Evolutionary conservation across 2,888 invertebrate species (phyloP).

Genomic region (Synergus umbraculus): DNA sequence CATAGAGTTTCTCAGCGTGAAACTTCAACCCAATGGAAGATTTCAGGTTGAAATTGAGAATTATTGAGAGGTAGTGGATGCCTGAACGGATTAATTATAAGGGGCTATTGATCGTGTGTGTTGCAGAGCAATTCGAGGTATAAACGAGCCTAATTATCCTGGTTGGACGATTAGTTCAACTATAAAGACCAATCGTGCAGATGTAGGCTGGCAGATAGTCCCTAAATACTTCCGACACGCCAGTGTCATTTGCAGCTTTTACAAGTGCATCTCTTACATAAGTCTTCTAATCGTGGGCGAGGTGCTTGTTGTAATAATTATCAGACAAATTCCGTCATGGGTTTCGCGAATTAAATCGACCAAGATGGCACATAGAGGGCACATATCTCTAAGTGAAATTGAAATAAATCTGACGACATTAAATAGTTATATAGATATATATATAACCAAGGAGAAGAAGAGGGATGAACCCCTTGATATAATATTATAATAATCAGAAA

Average conservation of each 20-base stretch:
- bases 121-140: conserved; percentile 15
- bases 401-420: too few species aligned
- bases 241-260: conserved; percentile 52
- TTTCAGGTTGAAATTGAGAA: neutral
- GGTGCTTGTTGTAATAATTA: conserved; percentile 27
- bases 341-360: neutral
- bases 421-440: too few species aligned
- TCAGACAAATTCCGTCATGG: conserved; percentile 13
- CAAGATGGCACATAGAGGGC: too few species aligned
- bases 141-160: conserved; percentile 51
- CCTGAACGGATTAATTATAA: neutral
- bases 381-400: too few species aligned
- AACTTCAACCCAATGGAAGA: neutral
- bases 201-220: conserved; percentile 41
- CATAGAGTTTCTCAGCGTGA: too few species aligned
- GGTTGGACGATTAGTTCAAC: conserved; percentile 48
- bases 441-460: too few species aligned
- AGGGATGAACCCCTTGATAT: too few species aligned
- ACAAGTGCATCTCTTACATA: conserved; percentile 49
- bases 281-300: conserved; percentile 38
- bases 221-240: conserved; percentile 57
- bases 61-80: neutral
- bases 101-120: conserved; percentile 14
- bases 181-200: conserved; percentile 40
- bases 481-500: too few species aligned